These are phyloP conservation scores for Vireo altiloquus DNA, from an alignment of 2,113 vertebrate genomes.

Conservation along the genomic window DNA sequence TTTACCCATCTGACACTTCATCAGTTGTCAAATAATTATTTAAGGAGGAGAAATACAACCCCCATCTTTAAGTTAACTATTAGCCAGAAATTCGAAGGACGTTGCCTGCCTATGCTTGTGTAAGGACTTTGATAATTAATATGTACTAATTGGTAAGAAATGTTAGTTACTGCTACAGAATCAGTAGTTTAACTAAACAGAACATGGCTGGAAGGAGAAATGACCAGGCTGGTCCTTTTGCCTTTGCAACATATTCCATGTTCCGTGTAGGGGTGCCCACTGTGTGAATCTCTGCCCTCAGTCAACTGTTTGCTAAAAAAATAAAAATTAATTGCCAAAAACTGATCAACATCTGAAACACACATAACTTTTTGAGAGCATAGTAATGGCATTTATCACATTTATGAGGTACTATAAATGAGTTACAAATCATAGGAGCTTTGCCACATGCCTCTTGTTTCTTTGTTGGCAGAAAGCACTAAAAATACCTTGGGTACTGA, in stretches of 20 bases:
- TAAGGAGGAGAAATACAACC: neutral
- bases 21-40: neutral
- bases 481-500: neutral
- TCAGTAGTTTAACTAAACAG: neutral
- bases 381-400: neutral
- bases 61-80: neutral
- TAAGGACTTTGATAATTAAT: neutral
- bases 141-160: neutral
- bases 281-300: neutral
- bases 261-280: accelerated
- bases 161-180: neutral
- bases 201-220: neutral
- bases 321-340: neutral
- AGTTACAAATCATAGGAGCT: neutral
- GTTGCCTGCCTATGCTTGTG: neutral
- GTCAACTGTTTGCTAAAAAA: neutral
- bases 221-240: neutral
- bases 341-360: neutral
- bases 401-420: neutral
- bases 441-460: neutral
- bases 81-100: neutral
- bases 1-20: neutral
- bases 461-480: neutral
- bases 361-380: neutral
- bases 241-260: neutral